A percentile compares a stretch with the other conserved stretches of the same genome.
Conservation (phyloP, 2,888 invertebrate species). For the Patella caerulea region DNA sequence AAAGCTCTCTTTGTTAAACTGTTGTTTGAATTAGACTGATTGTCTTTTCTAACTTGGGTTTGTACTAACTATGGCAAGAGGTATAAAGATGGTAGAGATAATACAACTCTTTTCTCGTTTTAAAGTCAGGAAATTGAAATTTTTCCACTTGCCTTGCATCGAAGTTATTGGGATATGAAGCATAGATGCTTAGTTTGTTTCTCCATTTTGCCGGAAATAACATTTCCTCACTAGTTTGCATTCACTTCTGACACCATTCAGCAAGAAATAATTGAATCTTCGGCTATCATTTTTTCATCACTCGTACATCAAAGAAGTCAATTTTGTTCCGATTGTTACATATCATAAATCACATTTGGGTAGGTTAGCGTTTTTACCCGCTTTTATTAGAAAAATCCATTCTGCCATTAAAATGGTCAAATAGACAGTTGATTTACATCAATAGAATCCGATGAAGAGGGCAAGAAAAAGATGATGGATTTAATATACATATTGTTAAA, state of each 20-base stretch:
- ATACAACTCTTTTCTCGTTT: constrained; percentile 1
- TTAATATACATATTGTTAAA: too few species aligned
- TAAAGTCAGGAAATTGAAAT: constrained; percentile 28
- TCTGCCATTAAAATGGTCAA: neutral
- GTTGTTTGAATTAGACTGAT: too few species aligned
- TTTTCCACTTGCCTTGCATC: constrained; percentile 29
- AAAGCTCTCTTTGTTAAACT: too few species aligned
- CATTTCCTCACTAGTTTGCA: constrained; percentile 7
- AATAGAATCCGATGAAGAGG: neutral
- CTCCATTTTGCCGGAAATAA: constrained; percentile 9
- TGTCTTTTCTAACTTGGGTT: too few species aligned
- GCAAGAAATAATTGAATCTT: constrained; percentile 10
- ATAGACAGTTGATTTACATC: neutral
- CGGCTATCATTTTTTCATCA: neutral
- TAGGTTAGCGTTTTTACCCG: neutral
- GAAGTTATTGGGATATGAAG: constrained; percentile 12
- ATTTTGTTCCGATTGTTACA: constrained; percentile 9
- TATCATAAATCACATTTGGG: constrained; percentile 3
- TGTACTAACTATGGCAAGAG: too few species aligned
- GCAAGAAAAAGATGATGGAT: too few species aligned
- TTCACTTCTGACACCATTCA: constrained; percentile 6
- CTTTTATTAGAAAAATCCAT: constrained; percentile 9
- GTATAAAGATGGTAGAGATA: too few species aligned
- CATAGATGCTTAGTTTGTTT: constrained; percentile 2
- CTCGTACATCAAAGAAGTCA: constrained; percentile 8